Base-by-base conservation (phyloP, 2,888 invertebrate genomes). In the Adela reaumurella region DNA sequence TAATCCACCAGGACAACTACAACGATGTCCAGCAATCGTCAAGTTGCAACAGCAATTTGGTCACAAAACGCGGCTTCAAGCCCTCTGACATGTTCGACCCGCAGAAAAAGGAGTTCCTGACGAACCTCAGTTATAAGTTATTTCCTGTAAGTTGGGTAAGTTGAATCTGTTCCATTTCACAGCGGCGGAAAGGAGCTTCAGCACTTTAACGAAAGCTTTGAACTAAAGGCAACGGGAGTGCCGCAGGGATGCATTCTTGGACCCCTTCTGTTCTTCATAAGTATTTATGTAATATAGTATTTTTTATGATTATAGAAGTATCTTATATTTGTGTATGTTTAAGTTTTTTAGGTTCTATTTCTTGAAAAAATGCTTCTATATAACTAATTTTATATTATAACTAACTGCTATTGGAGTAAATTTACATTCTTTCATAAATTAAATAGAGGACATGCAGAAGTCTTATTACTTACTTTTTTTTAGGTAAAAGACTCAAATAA, bases 51-150 rank as follows among this genome's bases (percentile, higher is more conserved):
- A 85, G 85, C 62, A 79, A 84, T 16, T 79, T 90, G 52, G 83
- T 90, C 62, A 85, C 84, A 47, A 82, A 84, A 54, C 81, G 92
- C 24, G 91, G 93, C 29, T 91, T 90, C 71, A 91, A 90, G 61
- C 93, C 93, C 1, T 92, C 92, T 2, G 93, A 94, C 70, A 83
- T 86, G 68, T 87, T 86, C 63, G 92, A 94, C 71, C 92, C 92
- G 1, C 79, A 80, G 57, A 93, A 93, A 72, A 85, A 85, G 65
- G 85, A 87, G 61, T 90, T 93, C 69, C 83, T 94, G 57, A 87
- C 88, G 47, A 85, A 85, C 63, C 82, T 94, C 65, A 91, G 92
- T 63, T 85, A 87, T 65, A 87, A 88, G 74, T 86, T 94, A 67
- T 90, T 90, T 69, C 90, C 89, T 81, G 83, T 89, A 76, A 86